Evolutionary conservation across 2,797 vertebrate genomes (phyloP), one percentile per base, ranked within the genome.

Genomic region (Gadopsis bispinosus): DNA sequence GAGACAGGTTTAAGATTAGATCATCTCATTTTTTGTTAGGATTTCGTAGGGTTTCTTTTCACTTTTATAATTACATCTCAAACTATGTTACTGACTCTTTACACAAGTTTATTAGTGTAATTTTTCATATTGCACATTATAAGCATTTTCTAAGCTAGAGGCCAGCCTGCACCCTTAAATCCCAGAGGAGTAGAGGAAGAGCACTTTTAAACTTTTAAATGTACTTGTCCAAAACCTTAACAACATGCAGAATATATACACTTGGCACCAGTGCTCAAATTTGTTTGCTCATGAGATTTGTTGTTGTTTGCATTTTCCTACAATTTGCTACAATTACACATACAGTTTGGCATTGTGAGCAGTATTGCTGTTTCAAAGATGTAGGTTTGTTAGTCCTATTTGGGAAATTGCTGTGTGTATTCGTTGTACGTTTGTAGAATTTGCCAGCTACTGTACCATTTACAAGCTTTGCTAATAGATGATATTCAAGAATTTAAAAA

Each of bases 1-100:
- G 33, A 50, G 20, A 61, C 31, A 5, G 10, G 16, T 50, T 73
- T 63, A 19, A 53, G 66, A 77, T 74, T 4, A 43, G 29, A 79
- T 47, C 0, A 41, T 50, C n/a, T 55, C 6, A 50, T 55, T 26
- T 59, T 45, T 0, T 66, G 43, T 26, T 26, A 1, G 4, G 26
- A 74, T 43, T 59, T 45, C 12, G 48, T 2, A 9, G 8, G 4
- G 41, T 37, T 45, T 65, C 22, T 67, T 65, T 37, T 41, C 33
- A 73, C 37, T 35, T 70, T 45, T 45, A 37, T n/a, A 35, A 37
- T 63, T 26, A 43, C 45, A 35, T 33, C 19, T 53, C 41, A 51
- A 72, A 67, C 12, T 2, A 19, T 73, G 60, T 33, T 17, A 41
- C 8, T 16, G 2, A n/a, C 59, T n/a, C 26, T 53, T 53, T 14